These are phyloP conservation scores for Hozukius guyotensis DNA, from an alignment of 2,797 vertebrate species.

Conservation along the genomic window DNA sequence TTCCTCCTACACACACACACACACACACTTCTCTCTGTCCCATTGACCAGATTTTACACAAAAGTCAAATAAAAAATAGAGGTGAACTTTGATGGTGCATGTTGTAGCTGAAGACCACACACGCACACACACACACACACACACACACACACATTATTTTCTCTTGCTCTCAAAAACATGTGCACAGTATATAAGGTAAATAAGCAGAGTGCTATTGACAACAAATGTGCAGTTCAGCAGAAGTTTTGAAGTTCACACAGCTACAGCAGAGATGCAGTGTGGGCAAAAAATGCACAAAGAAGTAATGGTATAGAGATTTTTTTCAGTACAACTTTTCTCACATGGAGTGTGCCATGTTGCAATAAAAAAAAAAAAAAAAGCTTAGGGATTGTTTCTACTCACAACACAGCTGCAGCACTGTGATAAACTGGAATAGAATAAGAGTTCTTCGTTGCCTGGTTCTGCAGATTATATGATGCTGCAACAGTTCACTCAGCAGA, in stretches of 20 bases:
- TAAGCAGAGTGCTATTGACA: neutral
- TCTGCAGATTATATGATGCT: neutral
- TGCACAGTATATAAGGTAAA: neutral
- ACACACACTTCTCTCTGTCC: neutral
- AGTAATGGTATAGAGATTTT: neutral
- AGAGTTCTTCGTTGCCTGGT: too few species aligned
- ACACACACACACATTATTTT: neutral
- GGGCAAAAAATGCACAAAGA: neutral
- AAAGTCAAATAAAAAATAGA: neutral
- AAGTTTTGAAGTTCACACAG: neutral
- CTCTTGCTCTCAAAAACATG: neutral
- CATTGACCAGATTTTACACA: neutral
- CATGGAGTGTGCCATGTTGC: neutral
- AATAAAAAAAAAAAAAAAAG: neutral
- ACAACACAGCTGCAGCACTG: neutral
- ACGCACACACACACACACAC: neutral
- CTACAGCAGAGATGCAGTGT: conserved; percentile 6
- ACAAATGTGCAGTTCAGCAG: conserved; percentile 22
- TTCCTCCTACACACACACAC: neutral
- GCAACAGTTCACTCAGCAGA: neutral
- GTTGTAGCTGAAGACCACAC: neutral
- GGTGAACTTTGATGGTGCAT: neutral
- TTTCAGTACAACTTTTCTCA: neutral
- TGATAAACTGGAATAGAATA: neutral
- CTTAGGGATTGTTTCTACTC: neutral